These are phyloP conservation scores for Myotis yumanensis DNA, from an alignment of 2,113 vertebrate genomes.

Conservation along the genomic window DNA sequence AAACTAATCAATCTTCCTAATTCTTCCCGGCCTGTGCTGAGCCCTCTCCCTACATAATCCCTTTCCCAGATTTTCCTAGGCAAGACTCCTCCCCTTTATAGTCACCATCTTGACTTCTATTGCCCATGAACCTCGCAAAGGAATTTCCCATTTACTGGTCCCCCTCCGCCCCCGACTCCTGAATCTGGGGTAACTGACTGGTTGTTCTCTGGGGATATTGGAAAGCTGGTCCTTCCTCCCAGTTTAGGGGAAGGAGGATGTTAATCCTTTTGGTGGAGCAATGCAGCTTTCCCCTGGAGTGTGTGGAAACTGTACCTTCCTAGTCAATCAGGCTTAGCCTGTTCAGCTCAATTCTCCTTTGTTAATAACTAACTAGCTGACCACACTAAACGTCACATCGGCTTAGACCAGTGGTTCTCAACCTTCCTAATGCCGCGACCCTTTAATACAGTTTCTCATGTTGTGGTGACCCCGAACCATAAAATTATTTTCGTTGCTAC, in stretches of 20 bases:
- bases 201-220: not conserved
- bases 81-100: not conserved
- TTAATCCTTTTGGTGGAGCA: not conserved
- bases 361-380: not conserved
- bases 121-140: not conserved
- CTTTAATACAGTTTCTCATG: no score
- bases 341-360: not conserved
- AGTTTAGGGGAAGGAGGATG: not conserved
- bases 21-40: not conserved
- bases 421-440: no score
- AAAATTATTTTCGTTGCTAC: no score
- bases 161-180: rapidly evolving
- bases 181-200: not conserved
- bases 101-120: not conserved
- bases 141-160: not conserved
- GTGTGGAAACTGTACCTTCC: not conserved
- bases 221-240: not conserved
- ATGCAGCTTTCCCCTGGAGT: not conserved
- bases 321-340: not conserved
- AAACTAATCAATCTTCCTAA: not conserved
- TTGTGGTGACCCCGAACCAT: no score
- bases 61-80: not conserved
- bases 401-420: not conserved
- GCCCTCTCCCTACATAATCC: not conserved
- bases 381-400: not conserved